Conservation (phyloP, 1,140 invertebrate genomes). For the Mylabris phalerata region DNA sequence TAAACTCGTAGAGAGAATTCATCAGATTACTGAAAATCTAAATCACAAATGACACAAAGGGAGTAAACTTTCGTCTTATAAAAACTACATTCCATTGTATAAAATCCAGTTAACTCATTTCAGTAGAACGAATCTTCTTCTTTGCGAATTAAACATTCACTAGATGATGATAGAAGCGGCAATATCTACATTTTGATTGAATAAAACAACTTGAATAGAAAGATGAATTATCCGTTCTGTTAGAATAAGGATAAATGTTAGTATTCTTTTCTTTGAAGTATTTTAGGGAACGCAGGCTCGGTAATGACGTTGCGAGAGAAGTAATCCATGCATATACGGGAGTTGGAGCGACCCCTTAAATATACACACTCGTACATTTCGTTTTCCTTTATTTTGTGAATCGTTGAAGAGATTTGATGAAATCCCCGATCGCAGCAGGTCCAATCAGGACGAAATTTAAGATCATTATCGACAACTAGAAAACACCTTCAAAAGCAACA, state of each 20-base stretch:
- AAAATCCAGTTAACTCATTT: constrained; percentile 33
- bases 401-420: constrained; percentile 23
- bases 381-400: constrained; percentile 24
- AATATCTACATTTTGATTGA: neutral
- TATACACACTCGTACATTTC: neutral
- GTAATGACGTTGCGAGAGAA: constrained; percentile 20
- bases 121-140: constrained; percentile 22
- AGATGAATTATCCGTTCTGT: neutral
- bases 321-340: constrained; percentile 25
- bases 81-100: constrained; percentile 31
- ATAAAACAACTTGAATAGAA: neutral
- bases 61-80: constrained; percentile 26
- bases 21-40: constrained; percentile 32
- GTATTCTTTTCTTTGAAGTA: constrained; percentile 24
- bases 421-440: constrained; percentile 9
- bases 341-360: constrained; percentile 15
- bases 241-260: neutral
- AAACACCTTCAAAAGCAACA: constrained; percentile 9
- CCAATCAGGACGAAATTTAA: constrained; percentile 15
- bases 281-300: constrained; percentile 17
- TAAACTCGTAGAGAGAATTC: constrained; percentile 4
- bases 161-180: constrained; percentile 13
- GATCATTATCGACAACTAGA: constrained; percentile 17
- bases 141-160: constrained; percentile 27
- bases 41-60: constrained; percentile 34